Evolutionary conservation across 2,888 invertebrate species (phyloP), one percentile per base, ranked within the genome.

Genomic region (Schizotus pectinicornis): DNA sequence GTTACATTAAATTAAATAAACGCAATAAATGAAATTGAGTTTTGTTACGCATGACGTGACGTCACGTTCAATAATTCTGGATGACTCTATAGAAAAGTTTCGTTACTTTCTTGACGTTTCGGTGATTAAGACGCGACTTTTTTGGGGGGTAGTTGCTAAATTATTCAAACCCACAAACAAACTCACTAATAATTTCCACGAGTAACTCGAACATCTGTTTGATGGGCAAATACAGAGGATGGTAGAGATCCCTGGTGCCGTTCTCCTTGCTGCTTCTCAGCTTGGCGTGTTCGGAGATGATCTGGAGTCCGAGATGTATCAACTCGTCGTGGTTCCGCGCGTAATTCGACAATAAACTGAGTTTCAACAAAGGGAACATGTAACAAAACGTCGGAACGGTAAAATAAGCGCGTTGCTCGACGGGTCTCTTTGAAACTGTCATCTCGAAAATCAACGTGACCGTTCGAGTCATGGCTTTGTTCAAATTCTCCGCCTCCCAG

Each of bases 341-440:
- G 30, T 75, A 70, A 48, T 77, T 74, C 0, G 81, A 80, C 6
- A 82, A 69, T 38, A 86, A 69, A 65, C 88, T 86, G 51, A 84
- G 81, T 69, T 87, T 87, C 3, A 96, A 77, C 67, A 95, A 84
- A 8, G 91, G 90, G 78, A 94, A 95, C 7, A 87, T 83, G 74
- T 91, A 96, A 69, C 90, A 89, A 80, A 95, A 94, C 0, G 90
- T 89, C 1, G 94, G 88, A 0, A 90, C 89, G 1, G 85, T 84
- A 67, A 90, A 84, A 68, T 81, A 77, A 31, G 78, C 58, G 12
- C 30, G 39, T n/a, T 42, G 42, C 2, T 57, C 37, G 3, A 66
- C 67, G 41, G 67, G 68, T 12, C 71, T 72, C 58, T 74, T 76
- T 39, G 67, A 72, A 8, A 82, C 81, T 0, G 86, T 86, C 56